Conservation (phyloP, 2,113 vertebrate species). For the Crocuta crocuta region DNA sequence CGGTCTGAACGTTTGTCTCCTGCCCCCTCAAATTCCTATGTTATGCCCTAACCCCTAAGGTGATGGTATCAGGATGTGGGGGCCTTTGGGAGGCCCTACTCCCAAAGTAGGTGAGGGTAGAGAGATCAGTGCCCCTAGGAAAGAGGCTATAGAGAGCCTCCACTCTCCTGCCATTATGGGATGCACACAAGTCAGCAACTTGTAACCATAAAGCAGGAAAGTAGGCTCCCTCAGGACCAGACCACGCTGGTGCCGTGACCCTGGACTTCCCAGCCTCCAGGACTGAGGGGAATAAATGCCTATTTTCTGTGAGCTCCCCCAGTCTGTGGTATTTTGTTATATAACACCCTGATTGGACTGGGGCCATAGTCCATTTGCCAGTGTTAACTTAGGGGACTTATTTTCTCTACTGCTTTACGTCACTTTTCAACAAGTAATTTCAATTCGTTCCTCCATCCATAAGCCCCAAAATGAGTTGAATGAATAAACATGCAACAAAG, state of each 20-base stretch:
- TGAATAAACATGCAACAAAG: not conserved
- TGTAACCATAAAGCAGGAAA: not conserved
- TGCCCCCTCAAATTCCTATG: not conserved
- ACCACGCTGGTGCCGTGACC: not conserved
- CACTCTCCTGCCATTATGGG: accelerated
- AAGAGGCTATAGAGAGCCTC: not conserved
- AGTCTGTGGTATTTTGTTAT: not conserved
- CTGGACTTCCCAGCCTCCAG: not conserved
- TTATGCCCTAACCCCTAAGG: not conserved
- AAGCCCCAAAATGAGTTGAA: not conserved
- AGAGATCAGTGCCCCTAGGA: not conserved
- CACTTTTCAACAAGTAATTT: not conserved
- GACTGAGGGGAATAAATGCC: not conserved
- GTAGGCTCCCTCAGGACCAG: not conserved
- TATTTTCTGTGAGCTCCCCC: no score
- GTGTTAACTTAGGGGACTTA: not conserved
- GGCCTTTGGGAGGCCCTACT: not conserved
- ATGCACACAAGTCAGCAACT: not conserved
- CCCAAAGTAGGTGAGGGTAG: not conserved
- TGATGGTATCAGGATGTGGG: not conserved
- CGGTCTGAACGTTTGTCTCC: not conserved
- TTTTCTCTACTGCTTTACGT: not conserved
- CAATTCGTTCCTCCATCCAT: not conserved
- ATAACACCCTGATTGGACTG: not conserved
- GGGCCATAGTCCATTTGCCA: not conserved